Conservation (phyloP, 2,888 invertebrate genomes). For the Smittia aterrima region DNA sequence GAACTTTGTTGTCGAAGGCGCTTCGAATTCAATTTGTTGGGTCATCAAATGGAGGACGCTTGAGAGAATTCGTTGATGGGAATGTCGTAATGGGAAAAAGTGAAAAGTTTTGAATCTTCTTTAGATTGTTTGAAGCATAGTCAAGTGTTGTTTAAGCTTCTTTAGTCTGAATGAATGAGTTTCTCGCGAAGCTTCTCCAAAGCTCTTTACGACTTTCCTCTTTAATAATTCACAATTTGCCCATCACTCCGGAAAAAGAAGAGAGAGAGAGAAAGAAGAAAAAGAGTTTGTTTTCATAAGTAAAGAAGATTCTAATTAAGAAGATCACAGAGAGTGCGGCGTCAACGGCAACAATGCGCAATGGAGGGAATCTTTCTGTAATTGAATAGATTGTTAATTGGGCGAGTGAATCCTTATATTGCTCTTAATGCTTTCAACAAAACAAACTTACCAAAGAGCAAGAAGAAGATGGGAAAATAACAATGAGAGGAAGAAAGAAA, state of each 20-base stretch:
- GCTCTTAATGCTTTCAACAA: conserved; percentile 2
- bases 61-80: background rate
- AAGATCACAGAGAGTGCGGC: conserved; percentile 3
- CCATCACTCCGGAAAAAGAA: too few relatives aligned
- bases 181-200: too few relatives aligned
- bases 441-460: background rate
- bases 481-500: conserved; percentile 8
- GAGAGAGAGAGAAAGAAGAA: too few relatives aligned
- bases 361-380: background rate
- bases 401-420: conserved; percentile 11
- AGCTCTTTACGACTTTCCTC: too few relatives aligned
- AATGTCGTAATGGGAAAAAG: too few relatives aligned
- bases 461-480: conserved; percentile 16
- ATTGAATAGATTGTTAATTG: conserved; percentile 8
- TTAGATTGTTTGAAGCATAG: too few relatives aligned
- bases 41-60: background rate
- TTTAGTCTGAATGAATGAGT: too few relatives aligned
- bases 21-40: background rate
- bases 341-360: background rate
- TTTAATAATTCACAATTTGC: too few relatives aligned
- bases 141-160: too few relatives aligned
- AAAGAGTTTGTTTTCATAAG: background rate
- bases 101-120: too few relatives aligned
- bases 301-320: background rate
- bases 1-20: background rate